phyloP scores from a whole-genome alignment of 2,797 vertebrate species.

The Cyclura pinguis region DNA sequence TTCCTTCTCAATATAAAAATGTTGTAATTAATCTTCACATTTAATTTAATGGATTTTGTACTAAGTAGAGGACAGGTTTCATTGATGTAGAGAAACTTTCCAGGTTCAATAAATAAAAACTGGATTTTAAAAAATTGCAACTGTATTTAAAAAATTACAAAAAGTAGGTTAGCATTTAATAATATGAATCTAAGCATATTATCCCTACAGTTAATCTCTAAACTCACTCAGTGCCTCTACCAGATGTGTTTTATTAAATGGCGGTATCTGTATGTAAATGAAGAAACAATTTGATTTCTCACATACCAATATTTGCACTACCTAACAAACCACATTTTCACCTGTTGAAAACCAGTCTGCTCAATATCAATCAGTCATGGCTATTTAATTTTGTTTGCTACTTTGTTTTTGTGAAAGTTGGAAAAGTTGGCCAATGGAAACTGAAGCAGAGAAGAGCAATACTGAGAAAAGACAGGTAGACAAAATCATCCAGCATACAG shows the following conservation, averaged over 20 bases:
- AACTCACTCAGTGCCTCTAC: background rate
- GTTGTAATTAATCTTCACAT: background rate
- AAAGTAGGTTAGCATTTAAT: background rate
- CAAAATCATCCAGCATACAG: background rate
- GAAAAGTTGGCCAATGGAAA: background rate
- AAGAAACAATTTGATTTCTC: background rate
- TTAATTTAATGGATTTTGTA: background rate
- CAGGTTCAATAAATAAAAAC: background rate
- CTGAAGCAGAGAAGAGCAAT: background rate
- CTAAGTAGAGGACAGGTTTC: background rate
- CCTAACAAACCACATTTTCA: background rate
- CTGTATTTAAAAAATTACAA: background rate
- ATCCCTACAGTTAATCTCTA: background rate
- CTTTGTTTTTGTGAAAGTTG: background rate
- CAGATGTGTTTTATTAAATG: background rate
- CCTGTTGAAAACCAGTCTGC: background rate
- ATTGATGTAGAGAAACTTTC: background rate
- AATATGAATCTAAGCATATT: background rate
- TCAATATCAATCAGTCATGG: background rate
- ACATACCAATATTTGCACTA: background rate
- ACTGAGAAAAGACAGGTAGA: background rate
- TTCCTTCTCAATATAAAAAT: background rate
- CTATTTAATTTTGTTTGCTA: background rate
- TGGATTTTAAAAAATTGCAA: background rate
- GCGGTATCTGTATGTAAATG: background rate